Base-by-base conservation (phyloP, 92 coral and sea anemone genomes). In the Desmophyllum pertusum region DNA sequence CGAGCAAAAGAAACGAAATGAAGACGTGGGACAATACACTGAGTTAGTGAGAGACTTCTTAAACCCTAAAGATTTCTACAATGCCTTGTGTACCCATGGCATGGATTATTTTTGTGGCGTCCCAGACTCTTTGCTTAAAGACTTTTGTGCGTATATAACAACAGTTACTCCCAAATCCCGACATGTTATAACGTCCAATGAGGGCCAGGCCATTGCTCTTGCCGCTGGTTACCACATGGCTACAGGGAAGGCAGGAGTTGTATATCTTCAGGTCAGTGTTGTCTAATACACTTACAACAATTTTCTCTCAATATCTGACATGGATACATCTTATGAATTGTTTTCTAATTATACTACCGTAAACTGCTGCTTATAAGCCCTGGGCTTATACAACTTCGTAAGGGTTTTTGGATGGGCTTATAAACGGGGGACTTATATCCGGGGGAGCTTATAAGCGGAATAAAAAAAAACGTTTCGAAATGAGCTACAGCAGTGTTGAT, bases 51-150 rank as follows among this genome's bases (percentile, higher is more conserved):
- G 99, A 83, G 99, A 96, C 82, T 96, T 96, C 85, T 66, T 96
- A 71, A 92, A 94, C 71, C 99, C 99, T 27, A 94, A 96, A 78
- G 99, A 96, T 27, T 96, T 96, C 68, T 94, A 94, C 80, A 90
- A 93, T 52, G 93, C 95, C 8, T 90, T 96, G 18, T 85, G 94
- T 51, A 88, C 80, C 4, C 96, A 96, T 77, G 98, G 98, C 36
- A 85, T 96, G 94, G 99, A 96, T n/a, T 96, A 90, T 40, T 96
- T 94, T 81, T 96, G 99, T 90, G 99, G 99, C 13, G 99, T 96
- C 10, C 99, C 99, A 5, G 99, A 96, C 84, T 96, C 99, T 37
- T 79, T 96, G 77, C 88, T 96, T 33, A 96, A 96, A 78, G 99
- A 96, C 84, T 96, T 96, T 84, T 96, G 99, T 89, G 99, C 98